These are phyloP conservation scores for Atlantisia rogersi DNA, from an alignment of 2,113 vertebrate genomes.

Conservation along the genomic window DNA sequence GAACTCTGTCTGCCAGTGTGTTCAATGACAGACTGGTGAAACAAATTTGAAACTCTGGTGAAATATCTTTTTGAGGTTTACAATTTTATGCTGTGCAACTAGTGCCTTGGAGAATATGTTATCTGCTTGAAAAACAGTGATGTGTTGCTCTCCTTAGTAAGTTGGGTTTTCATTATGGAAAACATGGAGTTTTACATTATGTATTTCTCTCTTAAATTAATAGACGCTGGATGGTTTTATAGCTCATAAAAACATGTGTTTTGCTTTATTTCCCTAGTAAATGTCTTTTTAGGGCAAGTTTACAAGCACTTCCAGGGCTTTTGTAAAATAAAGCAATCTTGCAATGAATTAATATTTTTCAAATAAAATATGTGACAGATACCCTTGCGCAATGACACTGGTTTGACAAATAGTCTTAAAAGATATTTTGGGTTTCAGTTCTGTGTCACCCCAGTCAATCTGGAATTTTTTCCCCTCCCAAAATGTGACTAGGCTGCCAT, in stretches of 20 bases:
- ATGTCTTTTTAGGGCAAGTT: not conserved
- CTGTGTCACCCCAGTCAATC: not conserved
- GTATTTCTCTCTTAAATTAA: not conserved
- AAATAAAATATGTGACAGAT: not conserved
- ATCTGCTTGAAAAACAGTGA: not conserved
- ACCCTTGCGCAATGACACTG: not conserved
- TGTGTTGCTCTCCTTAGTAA: not conserved
- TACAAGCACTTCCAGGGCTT: not conserved
- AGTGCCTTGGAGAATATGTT: not conserved
- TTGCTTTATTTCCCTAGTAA: not conserved
- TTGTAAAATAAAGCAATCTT: not conserved
- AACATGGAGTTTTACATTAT: not conserved
- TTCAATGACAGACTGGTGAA: conserved; percentile 3
- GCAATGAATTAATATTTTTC: not conserved
- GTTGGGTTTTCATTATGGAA: not conserved
- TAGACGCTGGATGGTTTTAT: conserved; percentile 5
- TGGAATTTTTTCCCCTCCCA: not conserved
- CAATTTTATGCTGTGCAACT: not conserved
- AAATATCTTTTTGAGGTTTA: not conserved
- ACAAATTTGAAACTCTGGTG: not conserved
- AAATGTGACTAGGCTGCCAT: not conserved
- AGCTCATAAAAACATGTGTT: not conserved
- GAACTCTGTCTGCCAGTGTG: not conserved
- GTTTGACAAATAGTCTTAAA: not conserved
- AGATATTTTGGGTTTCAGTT: not conserved